Base-by-base conservation (phyloP, 2,113 vertebrate species). In the Oplegnathus fasciatus region DNA sequence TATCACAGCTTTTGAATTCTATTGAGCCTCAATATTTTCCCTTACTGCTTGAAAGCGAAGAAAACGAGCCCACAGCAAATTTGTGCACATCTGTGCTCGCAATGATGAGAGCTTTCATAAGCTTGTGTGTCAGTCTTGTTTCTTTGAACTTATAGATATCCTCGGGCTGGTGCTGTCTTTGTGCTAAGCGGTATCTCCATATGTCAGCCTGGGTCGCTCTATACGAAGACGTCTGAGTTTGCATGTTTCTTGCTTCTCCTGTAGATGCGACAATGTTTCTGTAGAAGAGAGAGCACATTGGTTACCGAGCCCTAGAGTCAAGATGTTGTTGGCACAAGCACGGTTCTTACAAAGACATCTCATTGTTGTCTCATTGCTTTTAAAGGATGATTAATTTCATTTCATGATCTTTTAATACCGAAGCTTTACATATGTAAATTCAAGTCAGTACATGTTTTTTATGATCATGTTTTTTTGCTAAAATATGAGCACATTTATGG, bases 71-170 rank as follows among this genome's bases (percentile, higher is more conserved):
- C 52, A 22, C 8, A 78, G 85, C 50, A 62, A 61, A 82, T 54
- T 50, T 57, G 60, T 64, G 57, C 32, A 70, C 22, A 54, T 68
- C 37, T 28, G 40, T 32, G 18, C 46, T 34, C 6, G 0, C 48
- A 84, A 20, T 68, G 78, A 84, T 77, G 30, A 57, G 52, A 80
- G 76, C 72, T 80, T 86, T 81, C 48, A 22, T 46, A 52, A 75
- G 81, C 60, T 50, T 48, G 15, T 30, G n/a, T 91, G 89, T 76
- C 81, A 72, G 55, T 85, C 71, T 80, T 67, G 64, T 88, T 62
- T 75, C 84, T 91, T 88, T 91, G 86, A 91, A 87, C 77, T 81
- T 91, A 64, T 50, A 62, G 75, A 78, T 74, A 50, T 86, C 89
- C 78, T 71, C 67, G 1, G 83, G 83, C 89, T 60, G 17, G 32